Base-by-base conservation (phyloP, 1,140 invertebrate genomes). In the Dendroctonus ponderosae region DNA sequence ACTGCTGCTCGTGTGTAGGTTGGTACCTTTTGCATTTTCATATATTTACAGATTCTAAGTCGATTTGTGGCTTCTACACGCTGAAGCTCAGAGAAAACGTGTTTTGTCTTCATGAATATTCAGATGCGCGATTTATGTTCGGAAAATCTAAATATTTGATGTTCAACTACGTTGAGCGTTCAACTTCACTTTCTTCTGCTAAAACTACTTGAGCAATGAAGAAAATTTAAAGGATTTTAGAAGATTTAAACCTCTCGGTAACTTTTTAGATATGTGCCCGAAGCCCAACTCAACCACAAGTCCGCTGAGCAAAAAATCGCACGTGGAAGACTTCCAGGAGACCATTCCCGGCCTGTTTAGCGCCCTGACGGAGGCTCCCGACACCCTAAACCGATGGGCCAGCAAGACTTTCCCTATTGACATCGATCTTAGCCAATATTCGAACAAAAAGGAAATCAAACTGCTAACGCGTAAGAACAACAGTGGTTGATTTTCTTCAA, bases 1-100 rank as follows among this genome's bases (percentile, higher is more conserved):
- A 97, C 79, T 97, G 96, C 79, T 98, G 96, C 76, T 94, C 92
- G 49, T 98, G 95, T 84, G 91, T 97, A 72, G 93, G 70, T 71
- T 40, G 48, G 70, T 64, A 39, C 26, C 26, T 26, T 46, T 46
- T 46, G 4, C 12, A 11, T 46, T 11, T 46, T 46, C 4, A 12
- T 9, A 46, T 11, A 46, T 46, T 1, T 46, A 46, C 12, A 11
- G 12, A 46, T 11, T 46, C 2, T 46, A 46, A 2, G 26, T 4
- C 43, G 43, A 46, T 46, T 46, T 46, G 8, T 46, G 43, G 12
- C 26, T 46, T 46, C 43, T 46, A 46, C 12, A 46, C 2, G 26
- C 26, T 26, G 26, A 26, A 26, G 3, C 3, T 26, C 26, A 26
- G 26, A 26, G 26, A 26, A 26, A 26, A 26, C 26, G 26, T 26